Conservation (phyloP, 2,113 vertebrate genomes). For the Cephalopterus ornatus region DNA sequence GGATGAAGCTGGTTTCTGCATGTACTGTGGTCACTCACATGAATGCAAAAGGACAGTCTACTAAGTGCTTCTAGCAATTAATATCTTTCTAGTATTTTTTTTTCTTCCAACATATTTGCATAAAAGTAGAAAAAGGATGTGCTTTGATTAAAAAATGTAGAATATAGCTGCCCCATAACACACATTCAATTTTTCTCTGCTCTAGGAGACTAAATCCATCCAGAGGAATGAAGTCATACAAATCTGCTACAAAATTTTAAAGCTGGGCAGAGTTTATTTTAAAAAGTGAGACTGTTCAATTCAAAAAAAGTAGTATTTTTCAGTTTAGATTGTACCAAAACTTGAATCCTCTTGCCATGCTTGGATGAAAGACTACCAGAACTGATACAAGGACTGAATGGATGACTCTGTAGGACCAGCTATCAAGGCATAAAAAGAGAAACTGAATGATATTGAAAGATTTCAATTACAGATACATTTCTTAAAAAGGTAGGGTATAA, state of each 20-base stretch:
- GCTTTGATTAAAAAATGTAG: background rate
- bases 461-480: background rate
- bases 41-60: background rate
- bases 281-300: background rate
- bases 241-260: background rate
- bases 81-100: background rate
- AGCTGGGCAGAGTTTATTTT: background rate
- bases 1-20: background rate
- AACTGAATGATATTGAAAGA: background rate
- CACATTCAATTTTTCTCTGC: background rate
- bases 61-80: constrained; percentile 9
- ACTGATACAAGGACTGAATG: background rate
- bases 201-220: background rate
- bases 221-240: background rate
- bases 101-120: background rate
- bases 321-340: background rate
- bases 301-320: background rate
- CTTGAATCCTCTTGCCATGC: background rate
- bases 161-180: background rate
- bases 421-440: background rate
- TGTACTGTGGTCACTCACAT: background rate
- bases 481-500: background rate
- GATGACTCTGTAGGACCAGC: background rate
- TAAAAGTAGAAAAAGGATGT: background rate
- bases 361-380: background rate